Conservation (phyloP, 2,888 invertebrate genomes). For the Linnaemya vulpina region DNA sequence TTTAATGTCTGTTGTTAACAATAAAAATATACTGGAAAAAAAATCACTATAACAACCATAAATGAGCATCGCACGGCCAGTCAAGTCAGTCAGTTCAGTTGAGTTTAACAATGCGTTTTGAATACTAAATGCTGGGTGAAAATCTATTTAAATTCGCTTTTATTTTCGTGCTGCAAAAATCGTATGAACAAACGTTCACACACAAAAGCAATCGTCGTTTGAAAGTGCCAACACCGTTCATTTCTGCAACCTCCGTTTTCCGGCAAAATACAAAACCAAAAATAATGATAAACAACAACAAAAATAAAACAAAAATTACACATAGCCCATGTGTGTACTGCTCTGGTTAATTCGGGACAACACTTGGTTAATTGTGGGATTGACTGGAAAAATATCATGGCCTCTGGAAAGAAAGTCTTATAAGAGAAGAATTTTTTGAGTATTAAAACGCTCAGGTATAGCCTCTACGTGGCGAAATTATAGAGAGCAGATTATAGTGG, state of each 20-base stretch:
- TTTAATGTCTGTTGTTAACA: conserved; percentile 60
- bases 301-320: conserved; percentile 35
- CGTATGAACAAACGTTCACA: conserved; percentile 14
- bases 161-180: conserved; percentile 22
- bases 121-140: conserved; percentile 61
- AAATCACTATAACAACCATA: conserved; percentile 65
- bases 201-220: conserved; percentile 56
- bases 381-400: no score
- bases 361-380: no score
- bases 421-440: background rate
- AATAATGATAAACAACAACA: conserved; percentile 26
- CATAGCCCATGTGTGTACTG: no score
- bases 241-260: conserved; percentile 63
- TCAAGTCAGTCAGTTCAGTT: conserved; percentile 60
- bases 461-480: no score
- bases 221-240: conserved; percentile 39
- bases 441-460: no score
- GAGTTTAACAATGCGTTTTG: conserved; percentile 69
- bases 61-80: conserved; percentile 56
- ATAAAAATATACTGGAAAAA: conserved; percentile 20
- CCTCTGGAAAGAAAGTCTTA: no score
- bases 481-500: no score
- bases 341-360: background rate
- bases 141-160: conserved; percentile 43
- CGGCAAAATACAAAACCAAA: conserved; percentile 8